phyloP scores from a whole-genome alignment of 2,113 vertebrate species.

The Lasiurus cinereus region DNA sequence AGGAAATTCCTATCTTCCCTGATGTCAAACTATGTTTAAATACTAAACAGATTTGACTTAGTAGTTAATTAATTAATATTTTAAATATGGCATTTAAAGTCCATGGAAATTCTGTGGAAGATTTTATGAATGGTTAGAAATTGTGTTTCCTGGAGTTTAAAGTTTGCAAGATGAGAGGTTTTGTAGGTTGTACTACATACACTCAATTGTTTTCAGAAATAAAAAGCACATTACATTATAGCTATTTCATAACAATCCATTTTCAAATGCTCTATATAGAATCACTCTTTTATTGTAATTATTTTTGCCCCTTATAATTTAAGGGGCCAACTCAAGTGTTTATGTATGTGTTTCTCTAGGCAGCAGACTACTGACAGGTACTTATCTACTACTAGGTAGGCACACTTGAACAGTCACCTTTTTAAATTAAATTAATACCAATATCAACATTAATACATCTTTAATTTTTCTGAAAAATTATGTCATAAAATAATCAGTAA shows the following conservation, averaged over 20 bases:
- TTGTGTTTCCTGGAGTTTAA: slow-evolving; percentile 23
- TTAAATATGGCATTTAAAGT: not conserved
- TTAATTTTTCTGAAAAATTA: slow-evolving; percentile 22
- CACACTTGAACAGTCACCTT: not conserved
- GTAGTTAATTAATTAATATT: not conserved
- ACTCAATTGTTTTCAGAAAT: not conserved
- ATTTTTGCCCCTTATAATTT: not conserved
- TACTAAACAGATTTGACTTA: not conserved
- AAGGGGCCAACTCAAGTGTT: rapidly evolving
- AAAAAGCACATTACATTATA: not conserved
- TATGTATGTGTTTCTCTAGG: not conserved
- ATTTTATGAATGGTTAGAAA: not conserved
- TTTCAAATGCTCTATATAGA: not conserved
- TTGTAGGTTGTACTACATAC: not conserved
- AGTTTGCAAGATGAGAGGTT: not conserved
- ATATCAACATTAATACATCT: not conserved
- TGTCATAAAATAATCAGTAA: not conserved
- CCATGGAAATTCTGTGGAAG: not conserved
- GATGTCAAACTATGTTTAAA: not conserved
- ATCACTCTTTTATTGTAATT: not conserved
- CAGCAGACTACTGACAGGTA: not conserved
- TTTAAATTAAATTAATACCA: slow-evolving; percentile 28
- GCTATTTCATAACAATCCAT: not conserved
- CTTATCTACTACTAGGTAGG: not conserved
- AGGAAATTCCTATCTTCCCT: not conserved